phyloP scores from a whole-genome alignment of 2,888 invertebrate species.

The Chloromyia formosa region DNA sequence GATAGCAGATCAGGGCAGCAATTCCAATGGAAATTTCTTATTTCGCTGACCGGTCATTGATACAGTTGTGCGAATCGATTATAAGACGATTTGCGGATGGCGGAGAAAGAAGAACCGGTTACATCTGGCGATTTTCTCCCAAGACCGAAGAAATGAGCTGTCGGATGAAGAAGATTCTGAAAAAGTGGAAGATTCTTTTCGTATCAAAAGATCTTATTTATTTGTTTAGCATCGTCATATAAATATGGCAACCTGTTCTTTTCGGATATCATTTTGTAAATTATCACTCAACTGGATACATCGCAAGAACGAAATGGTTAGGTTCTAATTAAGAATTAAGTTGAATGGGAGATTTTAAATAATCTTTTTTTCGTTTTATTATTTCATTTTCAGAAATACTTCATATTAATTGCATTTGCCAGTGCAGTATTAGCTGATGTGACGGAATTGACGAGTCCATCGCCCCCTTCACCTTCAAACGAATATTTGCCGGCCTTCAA shows the following conservation, averaged over 20 bases:
- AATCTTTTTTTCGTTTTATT: not conserved
- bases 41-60: slow-evolving; percentile 19
- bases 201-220: not conserved
- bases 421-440: slow-evolving; percentile 3
- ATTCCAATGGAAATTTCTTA: slow-evolving; percentile 9
- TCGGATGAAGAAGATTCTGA: not conserved
- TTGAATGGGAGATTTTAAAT: not conserved
- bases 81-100: not conserved
- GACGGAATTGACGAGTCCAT: not conserved
- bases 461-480: not conserved
- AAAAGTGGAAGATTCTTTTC: not conserved
- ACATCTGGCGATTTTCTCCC: not conserved
- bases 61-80: not conserved
- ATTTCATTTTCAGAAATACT: slow-evolving; percentile 3
- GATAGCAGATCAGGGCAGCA: slow-evolving; percentile 1
- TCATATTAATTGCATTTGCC: not conserved
- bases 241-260: slow-evolving; percentile 27
- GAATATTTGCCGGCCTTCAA: slow-evolving; percentile 37
- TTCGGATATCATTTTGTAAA: slow-evolving; percentile 15
- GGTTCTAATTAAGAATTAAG: not conserved
- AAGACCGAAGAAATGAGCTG: slow-evolving; percentile 7
- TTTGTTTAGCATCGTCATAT: slow-evolving; percentile 12
- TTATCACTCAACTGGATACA: slow-evolving; percentile 21
- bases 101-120: slow-evolving; percentile 4
- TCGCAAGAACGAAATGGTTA: not conserved